These are phyloP conservation scores for Gadopsis bispinosus DNA, from an alignment of 2,797 vertebrate genomes.

Conservation along the genomic window DNA sequence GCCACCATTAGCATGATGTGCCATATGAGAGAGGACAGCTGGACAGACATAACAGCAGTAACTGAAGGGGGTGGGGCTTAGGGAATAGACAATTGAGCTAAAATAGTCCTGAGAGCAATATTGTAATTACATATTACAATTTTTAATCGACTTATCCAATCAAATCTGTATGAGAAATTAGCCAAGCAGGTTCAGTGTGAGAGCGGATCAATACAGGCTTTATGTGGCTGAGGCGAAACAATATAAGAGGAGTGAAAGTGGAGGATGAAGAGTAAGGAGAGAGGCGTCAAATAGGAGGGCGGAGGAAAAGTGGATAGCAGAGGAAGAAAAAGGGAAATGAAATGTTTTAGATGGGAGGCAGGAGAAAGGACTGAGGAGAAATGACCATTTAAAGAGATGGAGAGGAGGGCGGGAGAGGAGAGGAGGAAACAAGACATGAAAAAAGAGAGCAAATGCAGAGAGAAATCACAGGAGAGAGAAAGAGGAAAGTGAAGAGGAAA, in stretches of 20 bases:
- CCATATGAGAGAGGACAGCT: background rate
- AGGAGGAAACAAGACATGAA: conserved; percentile 32
- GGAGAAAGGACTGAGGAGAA: conserved; percentile 17
- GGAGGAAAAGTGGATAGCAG: conserved; percentile 7
- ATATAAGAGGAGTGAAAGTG: conserved; percentile 17
- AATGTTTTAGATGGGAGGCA: conserved; percentile 41
- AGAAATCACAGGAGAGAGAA: conserved; percentile 19
- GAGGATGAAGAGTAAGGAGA: conserved; percentile 14
- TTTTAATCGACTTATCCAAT: conserved; percentile 29
- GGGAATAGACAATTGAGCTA: background rate
- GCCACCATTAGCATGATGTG: background rate
- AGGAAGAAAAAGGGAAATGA: conserved; percentile 35
- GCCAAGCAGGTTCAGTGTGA: too few species aligned
- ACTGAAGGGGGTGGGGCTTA: background rate
- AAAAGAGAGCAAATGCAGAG: conserved; percentile 10
- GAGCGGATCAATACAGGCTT: conserved; percentile 36
- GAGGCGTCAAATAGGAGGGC: conserved; percentile 25
- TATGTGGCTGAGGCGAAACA: conserved; percentile 31
- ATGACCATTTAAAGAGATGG: conserved; percentile 22
- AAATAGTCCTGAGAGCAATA: background rate
- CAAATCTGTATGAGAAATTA: too few species aligned
- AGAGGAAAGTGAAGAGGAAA: conserved; percentile 16
- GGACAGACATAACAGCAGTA: background rate
- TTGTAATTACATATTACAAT: conserved; percentile 27
- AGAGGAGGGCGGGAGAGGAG: conserved; percentile 17